Evolutionary conservation across 2,113 vertebrate species (phyloP), one percentile per base, ranked within the genome.

Genomic region (Perca flavescens): DNA sequence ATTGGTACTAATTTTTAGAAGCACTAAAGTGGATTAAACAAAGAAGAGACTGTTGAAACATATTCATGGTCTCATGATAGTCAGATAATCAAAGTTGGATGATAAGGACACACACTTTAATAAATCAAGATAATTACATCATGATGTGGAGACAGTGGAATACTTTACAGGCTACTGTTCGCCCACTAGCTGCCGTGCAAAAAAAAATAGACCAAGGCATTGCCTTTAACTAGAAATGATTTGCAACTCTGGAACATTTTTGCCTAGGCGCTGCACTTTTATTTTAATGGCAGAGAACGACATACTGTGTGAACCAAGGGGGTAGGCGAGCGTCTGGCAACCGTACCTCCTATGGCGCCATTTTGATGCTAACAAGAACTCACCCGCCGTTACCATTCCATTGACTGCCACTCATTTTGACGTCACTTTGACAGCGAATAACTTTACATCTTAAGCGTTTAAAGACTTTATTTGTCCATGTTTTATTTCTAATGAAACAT

Each of bases 51-150:
- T 70, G 43, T 58, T 31, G 12, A 61, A 6, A 34, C n/a, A 3
- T 56, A 21, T 69, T 58, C 21, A 16, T 9, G 15, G 63, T 21
- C 57, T 63, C 17, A 54, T 17, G 25, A 22, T 36, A 31, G 22
- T 73, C 10, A 50, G 25, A 1, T 50, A 46, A 54, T 61, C 65
- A 5, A 72, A 69, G n/a, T 9, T 57, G 40, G 13, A 80, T 19
- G 5, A 52, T 63, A 28, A 65, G 0, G 12, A 70, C 11, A n/a
- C 15, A 75, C 1, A 3, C 47, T n/a, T 54, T 47, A 28, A 31
- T 73, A 72, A 79, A 61, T 47, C 25, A 52, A 52, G 47, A 60
- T n/a, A 36, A 72, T 21, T 63, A 61, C 14, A 16, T 22, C 40
- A 25, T 17, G 5, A 49, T 69, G 19, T 54, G 16, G 58, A 53